Conservation (phyloP, 2,888 invertebrate genomes). For the Epistrophe eligans region DNA sequence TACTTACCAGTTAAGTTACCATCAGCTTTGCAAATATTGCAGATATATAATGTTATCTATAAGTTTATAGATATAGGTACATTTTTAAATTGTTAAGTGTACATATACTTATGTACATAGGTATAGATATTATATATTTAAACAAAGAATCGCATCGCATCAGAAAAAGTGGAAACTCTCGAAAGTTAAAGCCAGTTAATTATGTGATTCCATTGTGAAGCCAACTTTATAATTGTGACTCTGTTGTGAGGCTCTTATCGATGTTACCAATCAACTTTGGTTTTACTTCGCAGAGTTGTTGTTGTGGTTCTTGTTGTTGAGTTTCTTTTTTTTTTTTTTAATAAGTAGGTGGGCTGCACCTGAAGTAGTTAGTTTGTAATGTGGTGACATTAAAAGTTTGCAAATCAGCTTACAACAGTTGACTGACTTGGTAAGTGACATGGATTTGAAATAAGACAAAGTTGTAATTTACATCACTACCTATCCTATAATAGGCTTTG, state of each 20-base stretch:
- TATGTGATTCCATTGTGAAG: conserved; percentile 73
- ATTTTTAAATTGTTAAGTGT: neutral
- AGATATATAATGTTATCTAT: conserved; percentile 48
- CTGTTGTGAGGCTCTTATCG: conserved; percentile 63
- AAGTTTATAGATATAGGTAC: neutral
- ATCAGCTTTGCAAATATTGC: conserved; percentile 59
- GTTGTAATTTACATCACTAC: conserved; percentile 57
- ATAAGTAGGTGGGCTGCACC: conserved; percentile 75
- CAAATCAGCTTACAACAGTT: conserved; percentile 51
- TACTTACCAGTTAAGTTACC: conserved; percentile 33
- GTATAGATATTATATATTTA: neutral
- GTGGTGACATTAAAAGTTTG: conserved; percentile 74
- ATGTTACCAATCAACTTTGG: conserved; percentile 72
- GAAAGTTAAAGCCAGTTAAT: conserved; percentile 68
- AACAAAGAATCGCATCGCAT: conserved; percentile 29
- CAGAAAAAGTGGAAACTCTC: conserved; percentile 63
- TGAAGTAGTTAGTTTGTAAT: conserved; percentile 70
- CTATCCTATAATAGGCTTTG: neutral
- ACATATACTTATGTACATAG: neutral
- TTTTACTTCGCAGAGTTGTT: conserved; percentile 31
- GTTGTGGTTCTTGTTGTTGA: conserved; percentile 31
- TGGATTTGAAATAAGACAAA: conserved; percentile 28
- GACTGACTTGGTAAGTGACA: conserved; percentile 55
- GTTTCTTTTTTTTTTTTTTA: conserved; percentile 59
- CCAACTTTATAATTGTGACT: conserved; percentile 39